Evolutionary conservation across 92 coral and sea anemone genomes (phyloP), one percentile per base, ranked within the genome.

Genomic region (Phenganax stokvisi): DNA sequence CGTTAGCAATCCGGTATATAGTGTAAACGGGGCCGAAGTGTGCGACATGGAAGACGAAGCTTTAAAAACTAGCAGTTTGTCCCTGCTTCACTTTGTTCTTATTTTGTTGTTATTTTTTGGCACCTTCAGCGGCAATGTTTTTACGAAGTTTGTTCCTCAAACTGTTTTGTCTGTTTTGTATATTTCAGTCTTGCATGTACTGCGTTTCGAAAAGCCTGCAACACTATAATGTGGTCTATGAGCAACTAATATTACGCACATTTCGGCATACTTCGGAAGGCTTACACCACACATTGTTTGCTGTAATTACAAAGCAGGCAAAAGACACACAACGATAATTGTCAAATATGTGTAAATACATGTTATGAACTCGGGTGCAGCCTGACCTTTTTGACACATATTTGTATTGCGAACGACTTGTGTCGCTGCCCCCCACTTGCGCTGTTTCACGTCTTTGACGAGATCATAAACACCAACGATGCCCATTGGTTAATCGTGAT

Each of bases 381-480:
- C 47, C 15, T 68, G 73, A 68, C 73, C 73, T 68, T 29, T 68
- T 6, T 68, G 73, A 68, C 73, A 68, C 47, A 12, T 30, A 68
- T 68, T 68, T 68, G 73, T 16, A n/a, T 30, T 68, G 52, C 53
- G 67, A 25, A 66, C 31, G 31, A 68, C 16, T 29, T 2, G 47
- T 68, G 60, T 55, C 64, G 44, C 10, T 57, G 60, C 25, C 81
- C 70, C 81, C 54, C 51, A 27, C 81, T 31, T 55, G 3, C 54
- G 54, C 51, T 47, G 30, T 54, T 75, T 57, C 60, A 60, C 28
- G 69, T 76, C 54, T 54, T 64, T 56, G 54, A 76, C 81, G 56
- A 52, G 81, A 54, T 76, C 70, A 76, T 37, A 75, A 76, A 76
- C 81, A 76, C 69, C 69, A 58, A 76, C 53, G 70, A 64, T 47